Percentiles rank a stretch among this genome's conserved stretches.
These are phyloP conservation scores for Bubo scandiacus DNA, from an alignment of 2,113 vertebrate genomes.

Conservation along the genomic window DNA sequence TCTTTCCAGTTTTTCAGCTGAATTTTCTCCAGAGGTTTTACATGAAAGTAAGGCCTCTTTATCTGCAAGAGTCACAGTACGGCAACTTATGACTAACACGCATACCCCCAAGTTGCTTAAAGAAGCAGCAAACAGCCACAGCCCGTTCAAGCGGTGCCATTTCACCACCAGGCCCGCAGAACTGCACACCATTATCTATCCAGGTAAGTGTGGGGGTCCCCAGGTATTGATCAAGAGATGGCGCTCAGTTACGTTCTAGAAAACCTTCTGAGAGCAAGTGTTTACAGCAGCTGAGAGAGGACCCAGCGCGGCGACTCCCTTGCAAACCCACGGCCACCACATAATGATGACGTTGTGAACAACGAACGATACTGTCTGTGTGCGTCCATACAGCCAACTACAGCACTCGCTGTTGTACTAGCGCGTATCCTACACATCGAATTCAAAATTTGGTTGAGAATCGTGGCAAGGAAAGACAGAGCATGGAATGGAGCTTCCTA, in stretches of 20 bases:
- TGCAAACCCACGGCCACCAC: not conserved
- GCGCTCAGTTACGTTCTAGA: not conserved
- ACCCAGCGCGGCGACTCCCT: not conserved
- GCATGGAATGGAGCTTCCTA: accelerated
- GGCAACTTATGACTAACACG: not conserved
- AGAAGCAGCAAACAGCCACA: not conserved
- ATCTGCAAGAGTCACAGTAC: slow-evolving; percentile 79
- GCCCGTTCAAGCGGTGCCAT: accelerated
- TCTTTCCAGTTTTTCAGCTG: slow-evolving; percentile 99
- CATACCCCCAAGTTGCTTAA: too few species aligned
- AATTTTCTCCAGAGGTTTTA: slow-evolving; percentile 96
- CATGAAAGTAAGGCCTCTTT: slow-evolving; percentile 98
- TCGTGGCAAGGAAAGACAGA: not conserved
- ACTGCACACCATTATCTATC: accelerated
- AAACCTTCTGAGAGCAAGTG: not conserved
- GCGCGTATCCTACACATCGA: not conserved
- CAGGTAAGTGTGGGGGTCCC: accelerated
- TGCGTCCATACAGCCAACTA: accelerated
- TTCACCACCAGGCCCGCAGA: not conserved
- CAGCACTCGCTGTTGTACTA: not conserved
- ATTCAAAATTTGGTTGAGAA: not conserved
- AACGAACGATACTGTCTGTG: accelerated
- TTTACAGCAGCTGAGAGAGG: not conserved
- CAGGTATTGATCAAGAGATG: accelerated
- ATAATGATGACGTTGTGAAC: accelerated